A percentile compares a stretch with the other conserved stretches of the same genome.
These are phyloP conservation scores for Lota lota DNA, from an alignment of 2,113 vertebrate species.

Conservation along the genomic window DNA sequence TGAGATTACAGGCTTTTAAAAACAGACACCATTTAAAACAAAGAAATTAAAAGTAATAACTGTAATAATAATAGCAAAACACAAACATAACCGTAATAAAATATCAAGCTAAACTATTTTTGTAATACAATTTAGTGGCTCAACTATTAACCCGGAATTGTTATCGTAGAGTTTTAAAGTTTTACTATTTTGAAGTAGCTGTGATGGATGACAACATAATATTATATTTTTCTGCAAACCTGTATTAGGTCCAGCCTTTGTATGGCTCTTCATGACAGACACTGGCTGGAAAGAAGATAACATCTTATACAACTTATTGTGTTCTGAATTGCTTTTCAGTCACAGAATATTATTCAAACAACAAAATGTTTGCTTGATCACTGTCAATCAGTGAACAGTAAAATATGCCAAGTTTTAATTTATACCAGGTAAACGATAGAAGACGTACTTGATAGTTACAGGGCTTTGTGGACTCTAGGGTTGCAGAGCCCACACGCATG, in stretches of 20 bases:
- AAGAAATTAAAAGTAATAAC: not conserved
- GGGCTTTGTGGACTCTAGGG: conserved; percentile 32
- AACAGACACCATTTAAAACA: not conserved
- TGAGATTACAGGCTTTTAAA: too few relatives aligned
- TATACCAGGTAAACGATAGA: not conserved
- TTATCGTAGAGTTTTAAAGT: not conserved
- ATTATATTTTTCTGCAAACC: conserved; percentile 37
- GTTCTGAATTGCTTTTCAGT: not conserved
- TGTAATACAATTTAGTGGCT: too few relatives aligned
- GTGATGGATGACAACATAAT: not conserved
- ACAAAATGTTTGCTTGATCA: not conserved
- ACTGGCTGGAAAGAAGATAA: too few relatives aligned
- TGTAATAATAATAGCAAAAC: not conserved
- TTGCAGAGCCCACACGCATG: conserved; percentile 10
- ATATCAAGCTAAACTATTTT: too few relatives aligned
- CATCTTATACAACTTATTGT: too few relatives aligned
- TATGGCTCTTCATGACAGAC: conserved; percentile 59
- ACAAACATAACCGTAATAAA: not conserved
- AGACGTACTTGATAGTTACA: conserved; percentile 55
- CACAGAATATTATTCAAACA: not conserved
- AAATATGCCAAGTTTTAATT: too few relatives aligned
- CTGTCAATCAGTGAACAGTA: too few relatives aligned
- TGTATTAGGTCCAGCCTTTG: conserved; percentile 37
- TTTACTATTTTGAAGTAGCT: not conserved
- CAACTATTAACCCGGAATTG: too few relatives aligned